Conservation (phyloP, 1,140 invertebrate genomes). For the Drosophila sproati region DNA sequence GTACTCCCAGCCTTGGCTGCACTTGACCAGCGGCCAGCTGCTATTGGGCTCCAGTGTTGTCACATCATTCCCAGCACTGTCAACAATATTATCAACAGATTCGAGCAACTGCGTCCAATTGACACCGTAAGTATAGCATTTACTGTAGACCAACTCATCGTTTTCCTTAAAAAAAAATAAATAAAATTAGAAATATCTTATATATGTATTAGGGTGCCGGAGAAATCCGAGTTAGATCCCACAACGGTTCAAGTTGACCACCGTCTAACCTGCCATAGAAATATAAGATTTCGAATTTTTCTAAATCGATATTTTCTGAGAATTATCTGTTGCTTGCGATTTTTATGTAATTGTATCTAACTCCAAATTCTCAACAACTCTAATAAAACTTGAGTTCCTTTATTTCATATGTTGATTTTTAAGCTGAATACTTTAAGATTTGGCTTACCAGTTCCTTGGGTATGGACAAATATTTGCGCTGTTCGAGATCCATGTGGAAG, state of each 20-base stretch:
- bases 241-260: too few relatives aligned
- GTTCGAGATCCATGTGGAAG: slow-evolving; percentile 86
- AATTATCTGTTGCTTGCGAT: too few relatives aligned
- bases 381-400: too few relatives aligned
- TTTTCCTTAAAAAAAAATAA: slow-evolving; percentile 76
- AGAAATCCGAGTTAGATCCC: too few relatives aligned
- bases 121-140: slow-evolving; percentile 88
- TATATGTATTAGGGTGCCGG: not conserved
- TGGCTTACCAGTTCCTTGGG: slow-evolving; percentile 85
- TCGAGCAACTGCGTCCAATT: slow-evolving; percentile 88
- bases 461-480: slow-evolving; percentile 88
- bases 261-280: too few relatives aligned
- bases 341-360: too few relatives aligned
- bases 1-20: slow-evolving; percentile 92
- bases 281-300: too few relatives aligned
- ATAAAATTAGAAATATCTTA: not conserved
- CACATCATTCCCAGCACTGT: slow-evolving; percentile 59
- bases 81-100: slow-evolving; percentile 6
- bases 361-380: too few relatives aligned
- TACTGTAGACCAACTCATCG: slow-evolving; percentile 86
- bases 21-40: slow-evolving; percentile 88
- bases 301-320: too few relatives aligned
- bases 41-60: slow-evolving; percentile 84
- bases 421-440: too few relatives aligned
- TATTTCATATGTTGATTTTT: too few relatives aligned